Percentiles rank a stretch among this genome's conserved stretches.
These are phyloP conservation scores for Syndactyla subalaris DNA, from an alignment of 2,797 vertebrate species.

Conservation along the genomic window DNA sequence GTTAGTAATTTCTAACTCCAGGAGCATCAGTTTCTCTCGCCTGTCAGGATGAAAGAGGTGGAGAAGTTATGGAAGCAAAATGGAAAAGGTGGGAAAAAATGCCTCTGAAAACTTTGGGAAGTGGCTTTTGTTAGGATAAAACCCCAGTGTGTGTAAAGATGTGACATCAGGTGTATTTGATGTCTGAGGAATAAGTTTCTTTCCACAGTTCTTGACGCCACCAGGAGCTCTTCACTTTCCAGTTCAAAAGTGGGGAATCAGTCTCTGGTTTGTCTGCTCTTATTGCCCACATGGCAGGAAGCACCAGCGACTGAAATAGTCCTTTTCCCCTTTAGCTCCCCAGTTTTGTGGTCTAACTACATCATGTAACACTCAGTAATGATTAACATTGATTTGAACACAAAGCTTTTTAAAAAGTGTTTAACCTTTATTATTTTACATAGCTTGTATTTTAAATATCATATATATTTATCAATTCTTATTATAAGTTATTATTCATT, in stretches of 20 bases:
- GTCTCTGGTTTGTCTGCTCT: neutral
- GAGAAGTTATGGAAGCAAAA: neutral
- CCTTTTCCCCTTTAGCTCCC: neutral
- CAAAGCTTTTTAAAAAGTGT: neutral
- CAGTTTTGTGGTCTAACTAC: neutral
- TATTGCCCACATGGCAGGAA: neutral
- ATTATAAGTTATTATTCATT: neutral
- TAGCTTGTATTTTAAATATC: neutral
- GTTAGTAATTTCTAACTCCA: neutral
- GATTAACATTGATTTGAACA: neutral
- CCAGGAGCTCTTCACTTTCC: neutral
- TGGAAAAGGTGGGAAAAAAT: neutral
- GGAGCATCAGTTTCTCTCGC: neutral
- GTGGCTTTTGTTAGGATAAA: neutral
- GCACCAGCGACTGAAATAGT: neutral
- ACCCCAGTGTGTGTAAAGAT: fast-evolving
- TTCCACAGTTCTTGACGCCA: neutral
- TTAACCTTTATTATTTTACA: neutral
- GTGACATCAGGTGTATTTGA: neutral
- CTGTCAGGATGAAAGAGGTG: neutral
- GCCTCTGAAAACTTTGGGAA: neutral
- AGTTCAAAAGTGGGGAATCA: neutral
- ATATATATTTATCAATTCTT: neutral
- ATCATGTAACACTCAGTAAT: neutral
- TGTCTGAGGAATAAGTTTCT: neutral